Evolutionary conservation across 1,140 invertebrate species (phyloP).

Genomic region (Triops cancriformis): DNA sequence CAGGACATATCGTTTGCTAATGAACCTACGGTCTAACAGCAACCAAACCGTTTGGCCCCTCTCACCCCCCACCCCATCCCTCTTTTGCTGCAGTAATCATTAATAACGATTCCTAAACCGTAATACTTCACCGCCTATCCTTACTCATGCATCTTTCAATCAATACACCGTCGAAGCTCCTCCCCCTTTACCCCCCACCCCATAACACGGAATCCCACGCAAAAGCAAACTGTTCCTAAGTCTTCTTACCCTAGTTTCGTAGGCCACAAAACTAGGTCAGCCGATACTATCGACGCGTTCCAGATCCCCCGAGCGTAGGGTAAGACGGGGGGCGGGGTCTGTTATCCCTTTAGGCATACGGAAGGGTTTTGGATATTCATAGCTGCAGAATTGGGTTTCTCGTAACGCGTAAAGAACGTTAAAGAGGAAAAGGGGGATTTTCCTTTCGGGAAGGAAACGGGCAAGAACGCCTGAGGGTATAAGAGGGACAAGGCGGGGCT

Average conservation of each 20-base stretch:
- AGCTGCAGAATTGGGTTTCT: too few relatives aligned
- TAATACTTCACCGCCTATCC: neutral
- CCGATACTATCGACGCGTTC: conserved; percentile 1
- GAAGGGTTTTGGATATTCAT: too few relatives aligned
- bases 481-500: neutral
- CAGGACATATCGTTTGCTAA: neutral
- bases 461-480: neutral
- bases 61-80: neutral
- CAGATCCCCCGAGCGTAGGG: neutral
- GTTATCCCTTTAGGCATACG: too few relatives aligned
- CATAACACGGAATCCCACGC: neutral
- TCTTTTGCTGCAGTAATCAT: neutral
- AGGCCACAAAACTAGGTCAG: neutral
- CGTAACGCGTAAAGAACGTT: neutral
- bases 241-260: conserved; percentile 2
- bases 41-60: neutral
- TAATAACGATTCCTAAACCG: neutral
- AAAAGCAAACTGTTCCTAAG: neutral
- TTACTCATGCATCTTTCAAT: neutral
- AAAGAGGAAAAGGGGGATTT: neutral
- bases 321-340: too few relatives aligned
- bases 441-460: neutral
- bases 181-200: neutral
- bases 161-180: neutral
- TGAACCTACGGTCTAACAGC: neutral